phyloP scores from a whole-genome alignment of 2,888 invertebrate genomes.

The Julus scandinavius region DNA sequence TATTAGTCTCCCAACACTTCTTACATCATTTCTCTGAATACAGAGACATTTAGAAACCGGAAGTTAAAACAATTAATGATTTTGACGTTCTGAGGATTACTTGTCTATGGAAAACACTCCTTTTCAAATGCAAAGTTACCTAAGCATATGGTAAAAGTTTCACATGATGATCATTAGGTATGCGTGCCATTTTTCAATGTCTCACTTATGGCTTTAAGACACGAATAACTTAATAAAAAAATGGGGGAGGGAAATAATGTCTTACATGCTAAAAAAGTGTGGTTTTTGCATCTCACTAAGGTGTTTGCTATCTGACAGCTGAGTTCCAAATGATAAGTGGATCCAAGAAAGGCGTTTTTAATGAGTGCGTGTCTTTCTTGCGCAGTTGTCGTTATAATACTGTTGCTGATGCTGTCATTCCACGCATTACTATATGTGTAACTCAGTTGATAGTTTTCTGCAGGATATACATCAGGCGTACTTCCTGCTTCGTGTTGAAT shows the following conservation, averaged over 20 bases:
- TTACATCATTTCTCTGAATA: no score
- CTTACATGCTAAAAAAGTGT: conserved; percentile 54
- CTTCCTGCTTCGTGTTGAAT: background rate
- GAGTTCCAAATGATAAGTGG: conserved; percentile 49
- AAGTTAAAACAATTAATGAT: no score
- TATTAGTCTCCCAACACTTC: no score
- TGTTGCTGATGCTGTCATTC: background rate
- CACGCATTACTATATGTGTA: conserved; percentile 21
- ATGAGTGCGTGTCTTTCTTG: conserved; percentile 17
- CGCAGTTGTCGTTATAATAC: background rate
- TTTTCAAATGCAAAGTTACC: no score
- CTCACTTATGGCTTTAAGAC: background rate
- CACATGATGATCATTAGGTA: no score
- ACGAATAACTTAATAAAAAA: background rate
- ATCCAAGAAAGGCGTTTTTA: conserved; percentile 51
- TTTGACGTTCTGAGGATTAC: no score
- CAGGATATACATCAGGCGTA: conserved; percentile 35
- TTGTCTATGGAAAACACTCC: no score
- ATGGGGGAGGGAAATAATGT: background rate
- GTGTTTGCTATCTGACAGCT: conserved; percentile 49
- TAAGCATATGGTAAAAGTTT: background rate
- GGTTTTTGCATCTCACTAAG: conserved; percentile 49
- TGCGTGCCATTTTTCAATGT: background rate
- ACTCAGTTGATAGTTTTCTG: conserved; percentile 31
- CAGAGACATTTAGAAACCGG: no score